These are phyloP conservation scores for Pediacus dermestoides DNA, from an alignment of 2,888 invertebrate genomes.

Conservation along the genomic window DNA sequence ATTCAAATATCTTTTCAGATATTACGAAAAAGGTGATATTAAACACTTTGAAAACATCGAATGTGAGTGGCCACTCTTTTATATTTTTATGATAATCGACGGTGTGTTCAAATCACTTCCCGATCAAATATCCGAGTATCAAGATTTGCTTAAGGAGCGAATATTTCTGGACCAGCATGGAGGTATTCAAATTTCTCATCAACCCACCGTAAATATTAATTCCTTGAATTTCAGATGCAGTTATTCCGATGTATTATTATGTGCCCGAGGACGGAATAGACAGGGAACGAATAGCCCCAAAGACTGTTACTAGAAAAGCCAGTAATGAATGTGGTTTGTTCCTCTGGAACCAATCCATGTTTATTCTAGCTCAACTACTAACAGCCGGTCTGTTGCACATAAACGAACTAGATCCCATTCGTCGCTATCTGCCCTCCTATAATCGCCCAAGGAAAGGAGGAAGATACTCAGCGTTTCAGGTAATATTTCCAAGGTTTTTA, in stretches of 20 bases:
- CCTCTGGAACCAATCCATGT: constrained; percentile 95
- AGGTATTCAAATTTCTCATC: constrained; percentile 52
- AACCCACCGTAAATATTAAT: neutral
- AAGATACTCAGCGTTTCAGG: constrained; percentile 97
- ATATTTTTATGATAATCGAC: constrained; percentile 93
- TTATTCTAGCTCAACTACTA: constrained; percentile 87
- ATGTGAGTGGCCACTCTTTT: constrained; percentile 97
- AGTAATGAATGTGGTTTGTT: constrained; percentile 63
- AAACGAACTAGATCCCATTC: constrained; percentile 93
- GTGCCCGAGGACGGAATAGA: constrained; percentile 72
- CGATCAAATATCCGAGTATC: constrained; percentile 90
- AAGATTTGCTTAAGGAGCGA: constrained; percentile 75
- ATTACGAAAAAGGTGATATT: constrained; percentile 87
- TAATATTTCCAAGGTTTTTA: constrained; percentile 41
- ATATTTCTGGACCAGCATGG: constrained; percentile 79
- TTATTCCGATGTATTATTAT: constrained; percentile 93
- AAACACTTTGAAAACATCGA: constrained; percentile 95
- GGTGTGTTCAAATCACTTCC: constrained; percentile 84
- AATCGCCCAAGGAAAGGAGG: constrained; percentile 89
- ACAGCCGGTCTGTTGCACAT: constrained; percentile 86
- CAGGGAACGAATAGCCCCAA: constrained; percentile 67
- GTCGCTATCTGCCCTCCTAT: constrained; percentile 92
- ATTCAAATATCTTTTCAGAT: constrained; percentile 49
- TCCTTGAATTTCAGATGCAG: constrained; percentile 61
- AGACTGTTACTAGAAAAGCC: constrained; percentile 36